phyloP scores from a whole-genome alignment of 2,113 vertebrate genomes.

The Tachysurus vachellii region DNA sequence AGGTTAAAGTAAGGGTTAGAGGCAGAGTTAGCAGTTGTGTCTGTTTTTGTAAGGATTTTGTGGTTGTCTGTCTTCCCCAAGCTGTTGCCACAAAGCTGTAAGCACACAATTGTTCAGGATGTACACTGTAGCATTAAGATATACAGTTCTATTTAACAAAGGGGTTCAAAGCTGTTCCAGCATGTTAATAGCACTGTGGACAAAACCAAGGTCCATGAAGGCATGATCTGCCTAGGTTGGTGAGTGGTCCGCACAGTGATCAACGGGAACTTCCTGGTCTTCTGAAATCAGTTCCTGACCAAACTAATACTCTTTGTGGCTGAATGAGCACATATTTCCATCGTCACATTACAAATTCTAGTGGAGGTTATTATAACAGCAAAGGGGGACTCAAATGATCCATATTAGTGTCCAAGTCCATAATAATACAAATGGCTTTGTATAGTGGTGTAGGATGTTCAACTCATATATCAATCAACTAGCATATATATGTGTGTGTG shows the following conservation, averaged over 20 bases:
- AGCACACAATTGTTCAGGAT: not conserved
- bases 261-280: not conserved
- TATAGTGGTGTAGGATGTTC: not conserved
- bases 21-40: not conserved
- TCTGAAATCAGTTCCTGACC: not conserved
- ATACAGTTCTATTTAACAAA: not conserved
- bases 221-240: not conserved
- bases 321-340: not conserved
- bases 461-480: not conserved
- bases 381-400: not conserved
- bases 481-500: too few species aligned
- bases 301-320: not conserved
- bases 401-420: too few species aligned
- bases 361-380: not conserved
- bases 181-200: not conserved
- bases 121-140: not conserved
- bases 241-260: not conserved
- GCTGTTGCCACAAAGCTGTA: too few species aligned
- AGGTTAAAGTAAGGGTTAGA: conserved; percentile 1
- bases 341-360: not conserved
- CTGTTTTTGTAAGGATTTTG: not conserved
- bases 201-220: not conserved
- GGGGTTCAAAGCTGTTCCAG: not conserved
- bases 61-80: not conserved
- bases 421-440: not conserved